Conservation (phyloP, 2,113 vertebrate genomes). For the Lagenorhynchus albirostris region DNA sequence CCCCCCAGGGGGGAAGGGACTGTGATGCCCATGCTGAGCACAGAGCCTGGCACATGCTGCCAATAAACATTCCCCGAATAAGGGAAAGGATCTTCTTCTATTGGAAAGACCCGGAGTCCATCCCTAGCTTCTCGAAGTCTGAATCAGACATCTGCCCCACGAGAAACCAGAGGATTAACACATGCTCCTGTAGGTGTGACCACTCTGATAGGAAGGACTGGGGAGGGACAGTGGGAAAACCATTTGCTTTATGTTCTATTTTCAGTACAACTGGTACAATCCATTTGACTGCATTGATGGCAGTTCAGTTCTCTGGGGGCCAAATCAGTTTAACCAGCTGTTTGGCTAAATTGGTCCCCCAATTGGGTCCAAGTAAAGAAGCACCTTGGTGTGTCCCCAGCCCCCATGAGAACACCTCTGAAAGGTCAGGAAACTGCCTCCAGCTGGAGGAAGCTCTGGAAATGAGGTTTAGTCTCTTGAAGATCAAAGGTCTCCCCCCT, state of each 20-base stretch:
- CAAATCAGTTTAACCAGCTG: not conserved
- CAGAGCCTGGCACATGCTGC: not conserved
- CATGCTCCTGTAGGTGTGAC: not conserved
- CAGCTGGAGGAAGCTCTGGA: conserved; percentile 36
- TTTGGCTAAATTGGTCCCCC: not conserved
- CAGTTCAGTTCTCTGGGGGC: not conserved
- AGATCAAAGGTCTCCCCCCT: conserved; percentile 30
- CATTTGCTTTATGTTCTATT: not conserved
- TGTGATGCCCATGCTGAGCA: not conserved
- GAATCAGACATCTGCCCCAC: not conserved
- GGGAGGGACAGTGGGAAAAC: not conserved
- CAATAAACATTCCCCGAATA: no score
- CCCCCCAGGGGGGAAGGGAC: not conserved
- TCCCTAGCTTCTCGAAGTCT: not conserved
- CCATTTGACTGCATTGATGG: not conserved
- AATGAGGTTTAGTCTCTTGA: not conserved
- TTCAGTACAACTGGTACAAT: not conserved
- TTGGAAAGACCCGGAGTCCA: not conserved
- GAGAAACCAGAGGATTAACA: not conserved
- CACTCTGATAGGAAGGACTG: not conserved
- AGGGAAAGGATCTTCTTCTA: not conserved
- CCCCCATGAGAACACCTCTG: not conserved
- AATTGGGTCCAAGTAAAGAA: not conserved
- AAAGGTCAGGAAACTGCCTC: not conserved
- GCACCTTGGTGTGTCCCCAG: not conserved